phyloP scores from a whole-genome alignment of 2,113 vertebrate genomes.

The Loxodonta africana region DNA sequence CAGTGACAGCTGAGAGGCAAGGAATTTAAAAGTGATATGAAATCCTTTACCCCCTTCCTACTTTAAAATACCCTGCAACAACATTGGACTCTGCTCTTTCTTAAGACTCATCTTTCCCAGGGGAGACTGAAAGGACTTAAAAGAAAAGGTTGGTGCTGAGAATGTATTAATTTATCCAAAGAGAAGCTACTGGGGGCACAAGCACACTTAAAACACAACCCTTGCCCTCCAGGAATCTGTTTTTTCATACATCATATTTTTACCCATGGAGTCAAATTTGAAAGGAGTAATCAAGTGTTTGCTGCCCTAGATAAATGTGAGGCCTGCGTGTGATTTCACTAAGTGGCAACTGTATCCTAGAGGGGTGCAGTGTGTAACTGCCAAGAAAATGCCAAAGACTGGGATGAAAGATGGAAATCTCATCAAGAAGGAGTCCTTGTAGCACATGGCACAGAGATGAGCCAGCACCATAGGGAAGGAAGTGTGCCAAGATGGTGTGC shows the following conservation, averaged over 20 bases:
- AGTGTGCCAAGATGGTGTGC: background rate
- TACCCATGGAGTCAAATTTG: background rate
- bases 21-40: background rate
- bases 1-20: background rate
- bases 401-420: conserved; percentile 13
- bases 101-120: background rate
- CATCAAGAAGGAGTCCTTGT: conserved; percentile 14
- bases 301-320: conserved; percentile 25
- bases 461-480: background rate
- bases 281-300: conserved; percentile 55
- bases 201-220: background rate
- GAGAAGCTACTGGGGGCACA: background rate
- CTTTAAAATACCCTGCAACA: background rate
- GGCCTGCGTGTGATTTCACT: background rate
- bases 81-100: background rate
- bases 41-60: background rate
- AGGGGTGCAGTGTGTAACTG: background rate
- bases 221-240: background rate
- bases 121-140: background rate
- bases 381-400: conserved; percentile 48
- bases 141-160: background rate
- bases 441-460: background rate
- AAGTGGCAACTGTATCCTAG: background rate
- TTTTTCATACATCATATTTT: conserved; percentile 37
- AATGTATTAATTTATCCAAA: background rate